These are phyloP conservation scores for Napeogenes inachia DNA, from an alignment of 2,888 invertebrate species.

Conservation along the genomic window DNA sequence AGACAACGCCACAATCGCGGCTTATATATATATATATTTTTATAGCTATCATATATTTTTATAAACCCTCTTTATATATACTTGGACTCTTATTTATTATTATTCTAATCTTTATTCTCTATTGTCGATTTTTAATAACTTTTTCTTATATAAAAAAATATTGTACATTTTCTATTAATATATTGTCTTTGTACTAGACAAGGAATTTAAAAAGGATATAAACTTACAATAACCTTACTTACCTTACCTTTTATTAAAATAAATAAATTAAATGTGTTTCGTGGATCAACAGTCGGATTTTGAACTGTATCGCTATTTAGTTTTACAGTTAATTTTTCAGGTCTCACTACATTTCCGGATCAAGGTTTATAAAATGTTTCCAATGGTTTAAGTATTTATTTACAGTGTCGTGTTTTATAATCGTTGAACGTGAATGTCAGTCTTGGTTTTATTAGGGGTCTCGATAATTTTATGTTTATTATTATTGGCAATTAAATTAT, in stretches of 20 bases:
- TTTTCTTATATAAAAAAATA: no score
- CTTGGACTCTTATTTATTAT: background rate
- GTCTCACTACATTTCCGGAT: constrained; percentile 73
- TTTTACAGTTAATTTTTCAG: constrained; percentile 75
- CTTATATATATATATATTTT: constrained; percentile 2
- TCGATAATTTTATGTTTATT: constrained; percentile 33
- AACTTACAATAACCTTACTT: no score
- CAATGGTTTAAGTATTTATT: constrained; percentile 47
- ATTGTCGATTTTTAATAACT: background rate
- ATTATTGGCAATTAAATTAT: constrained; percentile 40
- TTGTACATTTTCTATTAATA: no score
- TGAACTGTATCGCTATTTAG: constrained; percentile 70
- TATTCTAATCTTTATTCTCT: background rate
- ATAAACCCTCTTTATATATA: constrained; percentile 1
- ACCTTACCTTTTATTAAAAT: no score
- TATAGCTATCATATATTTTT: constrained; percentile 4
- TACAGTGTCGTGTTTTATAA: constrained; percentile 51
- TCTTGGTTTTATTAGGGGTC: constrained; percentile 41
- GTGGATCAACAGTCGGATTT: constrained; percentile 5
- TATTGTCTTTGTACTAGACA: no score
- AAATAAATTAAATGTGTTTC: background rate
- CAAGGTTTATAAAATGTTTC: constrained; percentile 67
- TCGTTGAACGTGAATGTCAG: constrained; percentile 50
- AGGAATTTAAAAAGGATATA: no score
- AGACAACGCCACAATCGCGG: background rate